These are phyloP conservation scores for Chrysochloris asiatica DNA, from an alignment of 2,113 vertebrate genomes.

Conservation along the genomic window DNA sequence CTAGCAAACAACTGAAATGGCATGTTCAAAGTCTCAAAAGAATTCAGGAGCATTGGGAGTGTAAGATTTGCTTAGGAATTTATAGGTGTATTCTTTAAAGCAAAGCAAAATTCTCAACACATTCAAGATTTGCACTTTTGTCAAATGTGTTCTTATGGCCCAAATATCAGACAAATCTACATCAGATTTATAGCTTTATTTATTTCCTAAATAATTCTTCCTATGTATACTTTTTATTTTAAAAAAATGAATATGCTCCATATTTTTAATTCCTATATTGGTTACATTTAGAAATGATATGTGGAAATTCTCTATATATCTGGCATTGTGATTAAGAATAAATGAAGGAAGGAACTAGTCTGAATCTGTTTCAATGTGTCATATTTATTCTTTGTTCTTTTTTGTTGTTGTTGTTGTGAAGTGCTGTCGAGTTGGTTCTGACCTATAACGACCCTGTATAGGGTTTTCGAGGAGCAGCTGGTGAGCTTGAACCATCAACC, in stretches of 20 bases:
- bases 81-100: background rate
- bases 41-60: background rate
- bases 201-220: slow-evolving; percentile 30
- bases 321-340: background rate
- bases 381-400: slow-evolving; percentile 32
- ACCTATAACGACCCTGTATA: no score
- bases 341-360: slow-evolving; percentile 7
- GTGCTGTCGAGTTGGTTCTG: no score
- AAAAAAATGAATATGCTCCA: background rate
- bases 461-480: no score
- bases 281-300: background rate
- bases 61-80: background rate
- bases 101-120: background rate
- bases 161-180: background rate
- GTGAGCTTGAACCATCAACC: no score
- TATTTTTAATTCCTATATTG: slow-evolving; percentile 2
- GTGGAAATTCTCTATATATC: background rate
- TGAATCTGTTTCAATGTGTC: background rate
- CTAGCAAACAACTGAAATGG: slow-evolving; percentile 21
- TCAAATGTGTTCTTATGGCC: background rate
- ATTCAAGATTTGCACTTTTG: background rate
- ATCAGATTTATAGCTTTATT: background rate
- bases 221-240: background rate
- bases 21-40: background rate
- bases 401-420: no score